These are phyloP conservation scores for Dolichopus griseipennis DNA, from an alignment of 2,888 invertebrate genomes.

Conservation along the genomic window DNA sequence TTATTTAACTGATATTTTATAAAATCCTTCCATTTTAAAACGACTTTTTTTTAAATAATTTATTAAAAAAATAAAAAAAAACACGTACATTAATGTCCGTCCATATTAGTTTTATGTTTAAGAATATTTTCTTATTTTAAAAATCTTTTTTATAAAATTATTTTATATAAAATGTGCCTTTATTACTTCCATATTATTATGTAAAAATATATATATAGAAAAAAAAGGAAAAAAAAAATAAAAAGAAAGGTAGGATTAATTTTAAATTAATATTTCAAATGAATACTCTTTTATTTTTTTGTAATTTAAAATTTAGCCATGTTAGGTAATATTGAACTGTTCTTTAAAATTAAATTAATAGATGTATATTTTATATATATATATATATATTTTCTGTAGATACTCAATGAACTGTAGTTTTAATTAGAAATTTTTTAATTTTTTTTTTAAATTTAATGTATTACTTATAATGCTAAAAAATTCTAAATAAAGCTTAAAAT, in stretches of 20 bases:
- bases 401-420: neutral
- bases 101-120: neutral
- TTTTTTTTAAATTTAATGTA: neutral
- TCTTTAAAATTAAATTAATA: neutral
- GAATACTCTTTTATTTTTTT: neutral
- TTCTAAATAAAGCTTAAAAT: neutral
- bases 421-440: neutral
- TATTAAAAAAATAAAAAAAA: neutral
- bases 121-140: neutral
- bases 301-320: neutral
- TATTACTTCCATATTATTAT: neutral
- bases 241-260: too few relatives aligned
- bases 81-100: neutral
- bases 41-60: neutral
- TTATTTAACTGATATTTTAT: too few relatives aligned
- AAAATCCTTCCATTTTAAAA: neutral
- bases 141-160: neutral
- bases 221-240: neutral
- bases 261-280: neutral
- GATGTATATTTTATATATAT: neutral
- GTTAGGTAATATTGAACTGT: conserved; percentile 1
- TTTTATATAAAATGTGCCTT: neutral
- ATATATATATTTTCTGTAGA: conserved; percentile 1
- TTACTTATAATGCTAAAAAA: neutral
- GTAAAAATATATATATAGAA: neutral